phyloP scores from a whole-genome alignment of 2,113 vertebrate species.

The Todiramphus chloris region DNA sequence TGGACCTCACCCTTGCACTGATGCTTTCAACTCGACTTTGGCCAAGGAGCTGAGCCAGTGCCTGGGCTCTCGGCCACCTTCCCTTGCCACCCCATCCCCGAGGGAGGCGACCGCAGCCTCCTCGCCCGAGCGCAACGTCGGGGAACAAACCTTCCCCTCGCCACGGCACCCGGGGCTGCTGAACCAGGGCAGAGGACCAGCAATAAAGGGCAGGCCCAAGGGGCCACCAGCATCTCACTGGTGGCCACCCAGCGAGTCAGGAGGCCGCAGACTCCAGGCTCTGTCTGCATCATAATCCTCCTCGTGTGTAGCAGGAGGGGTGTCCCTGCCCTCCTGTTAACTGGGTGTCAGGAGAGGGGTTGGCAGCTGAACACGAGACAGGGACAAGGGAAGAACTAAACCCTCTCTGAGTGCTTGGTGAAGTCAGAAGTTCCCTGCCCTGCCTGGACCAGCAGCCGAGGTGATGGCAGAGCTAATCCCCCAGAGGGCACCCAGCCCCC shows the following conservation, averaged over 20 bases:
- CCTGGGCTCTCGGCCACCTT: not conserved
- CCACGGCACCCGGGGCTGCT: rapidly evolving
- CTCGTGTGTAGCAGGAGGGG: not conserved
- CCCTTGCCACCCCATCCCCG: not conserved
- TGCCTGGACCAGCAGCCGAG: not conserved
- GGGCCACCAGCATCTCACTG: rapidly evolving
- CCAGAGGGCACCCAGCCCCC: not conserved
- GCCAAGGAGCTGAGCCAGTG: rapidly evolving
- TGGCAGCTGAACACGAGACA: rapidly evolving
- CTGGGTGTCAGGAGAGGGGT: not conserved
- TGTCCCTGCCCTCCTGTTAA: not conserved
- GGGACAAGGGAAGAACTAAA: no score
- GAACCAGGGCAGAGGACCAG: no score
- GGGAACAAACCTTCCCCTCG: not conserved
- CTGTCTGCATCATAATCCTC: not conserved
- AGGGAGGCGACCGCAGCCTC: not conserved
- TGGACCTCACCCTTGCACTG: not conserved
- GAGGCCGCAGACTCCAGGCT: not conserved
- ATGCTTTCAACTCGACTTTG: not conserved
- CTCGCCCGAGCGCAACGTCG: no score
- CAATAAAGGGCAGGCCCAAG: no score
- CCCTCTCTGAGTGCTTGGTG: rapidly evolving
- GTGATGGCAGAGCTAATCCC: not conserved
- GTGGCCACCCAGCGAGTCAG: not conserved
- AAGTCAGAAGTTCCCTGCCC: not conserved